These are phyloP conservation scores for Eustalomyia histrio DNA, from an alignment of 2,888 invertebrate genomes.

Conservation along the genomic window DNA sequence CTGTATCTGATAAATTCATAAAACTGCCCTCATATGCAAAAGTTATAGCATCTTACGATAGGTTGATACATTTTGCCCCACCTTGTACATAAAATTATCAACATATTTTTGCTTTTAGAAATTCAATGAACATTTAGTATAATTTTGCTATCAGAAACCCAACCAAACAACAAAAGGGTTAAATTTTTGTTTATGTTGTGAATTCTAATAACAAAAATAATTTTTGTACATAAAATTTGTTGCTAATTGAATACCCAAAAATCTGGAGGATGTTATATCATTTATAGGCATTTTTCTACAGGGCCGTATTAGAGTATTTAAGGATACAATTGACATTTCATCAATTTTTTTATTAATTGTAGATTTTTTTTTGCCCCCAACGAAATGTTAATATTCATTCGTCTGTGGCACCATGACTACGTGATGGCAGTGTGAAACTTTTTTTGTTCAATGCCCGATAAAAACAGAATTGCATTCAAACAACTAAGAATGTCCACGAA, in stretches of 20 bases:
- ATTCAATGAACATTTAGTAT: conserved; percentile 10
- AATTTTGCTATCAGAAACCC: conserved; percentile 13
- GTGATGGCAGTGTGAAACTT: too few relatives aligned
- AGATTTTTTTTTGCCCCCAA: too few relatives aligned
- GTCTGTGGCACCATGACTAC: too few relatives aligned
- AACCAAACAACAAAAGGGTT: conserved; percentile 17
- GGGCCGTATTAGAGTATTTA: background rate
- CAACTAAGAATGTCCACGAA: too few relatives aligned
- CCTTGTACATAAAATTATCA: conserved; percentile 11
- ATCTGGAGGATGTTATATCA: background rate
- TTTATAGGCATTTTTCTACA: background rate
- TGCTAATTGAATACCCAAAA: conserved; percentile 24
- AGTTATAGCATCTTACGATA: too few relatives aligned
- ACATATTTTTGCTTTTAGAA: conserved; percentile 2
- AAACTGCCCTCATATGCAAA: too few relatives aligned
- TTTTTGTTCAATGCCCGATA: too few relatives aligned
- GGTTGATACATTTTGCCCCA: too few relatives aligned
- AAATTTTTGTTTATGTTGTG: conserved; percentile 21
- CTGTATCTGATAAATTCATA: too few relatives aligned
- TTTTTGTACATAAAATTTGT: conserved; percentile 32
- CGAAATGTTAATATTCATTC: too few relatives aligned
- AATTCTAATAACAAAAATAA: conserved; percentile 26
- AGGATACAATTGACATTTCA: background rate
- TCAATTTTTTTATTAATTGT: background rate
- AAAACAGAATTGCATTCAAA: too few relatives aligned